These are phyloP conservation scores for Apis florea DNA, from an alignment of 1,140 invertebrate species.

Conservation along the genomic window DNA sequence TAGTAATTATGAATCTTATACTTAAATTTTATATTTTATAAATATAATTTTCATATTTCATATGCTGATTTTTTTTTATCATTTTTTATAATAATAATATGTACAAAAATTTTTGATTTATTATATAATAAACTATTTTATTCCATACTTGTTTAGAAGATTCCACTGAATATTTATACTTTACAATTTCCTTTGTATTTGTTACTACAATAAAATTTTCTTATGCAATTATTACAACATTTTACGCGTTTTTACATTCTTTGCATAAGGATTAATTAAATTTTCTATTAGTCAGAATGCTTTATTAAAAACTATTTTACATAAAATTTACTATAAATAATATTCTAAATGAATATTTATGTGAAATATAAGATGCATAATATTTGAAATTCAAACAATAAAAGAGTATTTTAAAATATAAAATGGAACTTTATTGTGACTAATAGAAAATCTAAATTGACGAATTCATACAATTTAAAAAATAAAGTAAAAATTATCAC, in stretches of 20 bases:
- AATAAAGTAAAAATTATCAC: slow-evolving; percentile 31
- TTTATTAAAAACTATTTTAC: slow-evolving; percentile 3
- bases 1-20: background rate
- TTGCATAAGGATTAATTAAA: slow-evolving; percentile 35
- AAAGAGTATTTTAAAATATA: slow-evolving; percentile 45
- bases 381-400: slow-evolving; percentile 12
- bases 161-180: slow-evolving; percentile 59
- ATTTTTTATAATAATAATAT: slow-evolving; percentile 38
- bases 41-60: slow-evolving; percentile 17
- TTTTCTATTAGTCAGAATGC: slow-evolving; percentile 51
- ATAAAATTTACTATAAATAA: slow-evolving; percentile 41
- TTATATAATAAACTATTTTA: slow-evolving; percentile 70
- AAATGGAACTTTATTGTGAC: slow-evolving; percentile 39
- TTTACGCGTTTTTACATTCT: slow-evolving; percentile 37
- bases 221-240: slow-evolving; percentile 47
- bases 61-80: slow-evolving; percentile 27
- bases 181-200: slow-evolving; percentile 57
- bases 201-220: slow-evolving; percentile 68
- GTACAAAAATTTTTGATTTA: slow-evolving; percentile 58
- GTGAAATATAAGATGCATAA: slow-evolving; percentile 1
- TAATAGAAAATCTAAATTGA: slow-evolving; percentile 48
- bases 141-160: slow-evolving; percentile 62
- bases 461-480: slow-evolving; percentile 25
- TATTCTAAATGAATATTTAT: background rate
- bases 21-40: background rate